These are phyloP conservation scores for Tretioscincus oriximinensis DNA, from an alignment of 2,113 vertebrate species.

Conservation along the genomic window DNA sequence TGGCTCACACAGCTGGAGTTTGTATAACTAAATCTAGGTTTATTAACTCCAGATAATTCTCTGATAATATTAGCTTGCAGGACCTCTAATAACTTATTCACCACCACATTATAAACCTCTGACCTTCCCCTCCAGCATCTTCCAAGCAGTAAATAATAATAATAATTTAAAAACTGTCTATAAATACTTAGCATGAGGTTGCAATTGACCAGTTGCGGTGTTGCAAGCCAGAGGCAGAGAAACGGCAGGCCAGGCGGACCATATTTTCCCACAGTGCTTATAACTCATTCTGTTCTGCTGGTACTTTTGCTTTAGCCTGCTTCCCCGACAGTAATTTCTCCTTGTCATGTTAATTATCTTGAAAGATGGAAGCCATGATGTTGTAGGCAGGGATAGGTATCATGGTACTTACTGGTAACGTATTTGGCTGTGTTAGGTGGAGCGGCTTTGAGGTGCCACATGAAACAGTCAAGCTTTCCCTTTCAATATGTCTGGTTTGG, in stretches of 20 bases:
- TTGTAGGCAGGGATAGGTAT: background rate
- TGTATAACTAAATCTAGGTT: slow-evolving; percentile 10
- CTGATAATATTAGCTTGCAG: slow-evolving; percentile 19
- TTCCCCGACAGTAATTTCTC: background rate
- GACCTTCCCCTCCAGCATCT: slow-evolving; percentile 25
- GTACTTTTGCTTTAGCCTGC: background rate
- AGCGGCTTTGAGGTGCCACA: background rate
- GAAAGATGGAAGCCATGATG: background rate
- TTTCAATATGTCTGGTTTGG: too few species aligned
- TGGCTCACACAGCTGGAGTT: background rate
- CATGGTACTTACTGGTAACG: background rate
- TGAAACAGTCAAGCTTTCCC: background rate
- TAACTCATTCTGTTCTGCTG: background rate
- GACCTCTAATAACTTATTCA: slow-evolving; percentile 32
- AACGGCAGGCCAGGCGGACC: background rate
- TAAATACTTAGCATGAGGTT: slow-evolving; percentile 17
- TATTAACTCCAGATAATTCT: slow-evolving; percentile 40
- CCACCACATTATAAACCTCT: slow-evolving; percentile 29
- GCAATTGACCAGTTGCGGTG: background rate
- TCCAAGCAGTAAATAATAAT: slow-evolving; percentile 11
- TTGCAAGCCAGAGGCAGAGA: background rate
- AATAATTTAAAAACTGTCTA: background rate
- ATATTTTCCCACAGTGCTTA: background rate
- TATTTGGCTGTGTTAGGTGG: background rate
- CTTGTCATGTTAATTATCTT: background rate